phyloP scores from a whole-genome alignment of 2,113 vertebrate genomes.

The Gadus macrocephalus region DNA sequence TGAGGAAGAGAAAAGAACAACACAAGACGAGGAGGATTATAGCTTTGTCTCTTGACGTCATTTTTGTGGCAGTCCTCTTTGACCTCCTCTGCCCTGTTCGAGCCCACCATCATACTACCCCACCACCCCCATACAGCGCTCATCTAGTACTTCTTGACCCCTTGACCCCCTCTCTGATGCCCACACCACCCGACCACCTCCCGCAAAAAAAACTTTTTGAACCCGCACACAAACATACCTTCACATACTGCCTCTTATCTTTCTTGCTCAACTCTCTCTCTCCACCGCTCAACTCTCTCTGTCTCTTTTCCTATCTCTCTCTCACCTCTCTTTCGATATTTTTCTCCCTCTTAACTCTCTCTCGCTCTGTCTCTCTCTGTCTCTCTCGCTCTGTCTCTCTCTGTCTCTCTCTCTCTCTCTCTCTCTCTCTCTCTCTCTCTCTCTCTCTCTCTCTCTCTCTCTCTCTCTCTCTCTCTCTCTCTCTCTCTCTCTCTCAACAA shows the following conservation, averaged over 20 bases:
- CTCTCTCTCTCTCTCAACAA: slow-evolving; percentile 18
- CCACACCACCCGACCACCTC: slow-evolving; percentile 45
- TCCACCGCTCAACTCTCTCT: no score
- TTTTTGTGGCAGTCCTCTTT: slow-evolving; percentile 80
- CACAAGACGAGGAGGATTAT: slow-evolving; percentile 79
- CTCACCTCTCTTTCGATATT: slow-evolving; percentile 57
- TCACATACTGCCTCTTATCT: slow-evolving; percentile 53
- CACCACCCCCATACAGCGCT: slow-evolving; percentile 35
- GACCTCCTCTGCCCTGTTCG: slow-evolving; percentile 64
- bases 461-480: slow-evolving; percentile 58
- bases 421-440: slow-evolving; percentile 67
- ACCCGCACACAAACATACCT: slow-evolving; percentile 66
- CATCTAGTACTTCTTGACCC: slow-evolving; percentile 64
- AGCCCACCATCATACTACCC: slow-evolving; percentile 44
- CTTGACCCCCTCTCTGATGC: slow-evolving; percentile 50
- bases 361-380: slow-evolving; percentile 31
- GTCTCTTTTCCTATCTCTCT: no score
- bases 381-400: slow-evolving; percentile 83
- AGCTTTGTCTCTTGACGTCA: slow-evolving; percentile 77
- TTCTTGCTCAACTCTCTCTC: slow-evolving; percentile 56
- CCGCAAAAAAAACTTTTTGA: background rate
- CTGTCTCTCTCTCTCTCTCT: no score
- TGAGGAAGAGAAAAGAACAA: slow-evolving; percentile 54
- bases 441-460: slow-evolving; percentile 18
- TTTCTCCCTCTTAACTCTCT: slow-evolving; percentile 74